Percentiles rank a stretch among this genome's conserved stretches.
phyloP scores from a whole-genome alignment of 2,888 invertebrate species.

The Antheraea assamensis region DNA sequence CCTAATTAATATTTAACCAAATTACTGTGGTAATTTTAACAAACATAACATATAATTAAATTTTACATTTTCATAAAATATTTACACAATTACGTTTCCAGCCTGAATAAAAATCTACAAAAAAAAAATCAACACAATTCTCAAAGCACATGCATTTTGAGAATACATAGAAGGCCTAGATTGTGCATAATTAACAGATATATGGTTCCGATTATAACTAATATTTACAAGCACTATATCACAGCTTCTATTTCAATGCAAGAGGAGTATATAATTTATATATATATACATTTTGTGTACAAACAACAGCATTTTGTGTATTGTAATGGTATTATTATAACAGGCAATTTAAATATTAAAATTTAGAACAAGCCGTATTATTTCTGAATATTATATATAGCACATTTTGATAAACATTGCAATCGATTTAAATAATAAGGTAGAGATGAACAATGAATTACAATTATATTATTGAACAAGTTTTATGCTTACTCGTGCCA shows the following conservation, averaged over 20 bases:
- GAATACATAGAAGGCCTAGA: constrained; percentile 29
- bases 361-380: background rate
- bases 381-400: background rate
- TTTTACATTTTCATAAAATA: constrained; percentile 26
- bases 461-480: background rate
- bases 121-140: constrained; percentile 37
- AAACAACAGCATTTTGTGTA: constrained; percentile 16
- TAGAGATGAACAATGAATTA: background rate
- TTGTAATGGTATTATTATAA: background rate
- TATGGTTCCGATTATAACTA: constrained; percentile 44
- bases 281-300: constrained; percentile 18
- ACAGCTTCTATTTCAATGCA: constrained; percentile 70
- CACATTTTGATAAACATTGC: background rate
- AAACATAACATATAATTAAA: constrained; percentile 32
- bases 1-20: constrained; percentile 43
- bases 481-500: too few relatives aligned
- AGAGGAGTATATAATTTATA: constrained; percentile 38
- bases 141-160: constrained; percentile 34
- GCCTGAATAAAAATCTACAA: constrained; percentile 39
- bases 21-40: constrained; percentile 31
- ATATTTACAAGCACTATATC: constrained; percentile 78
- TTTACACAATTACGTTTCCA: constrained; percentile 26
- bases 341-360: constrained; percentile 3
- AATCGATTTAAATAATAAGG: background rate
- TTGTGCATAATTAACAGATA: constrained; percentile 36